Conservation (phyloP, 2,888 invertebrate genomes). For the Agonopterix alstromeriana region DNA sequence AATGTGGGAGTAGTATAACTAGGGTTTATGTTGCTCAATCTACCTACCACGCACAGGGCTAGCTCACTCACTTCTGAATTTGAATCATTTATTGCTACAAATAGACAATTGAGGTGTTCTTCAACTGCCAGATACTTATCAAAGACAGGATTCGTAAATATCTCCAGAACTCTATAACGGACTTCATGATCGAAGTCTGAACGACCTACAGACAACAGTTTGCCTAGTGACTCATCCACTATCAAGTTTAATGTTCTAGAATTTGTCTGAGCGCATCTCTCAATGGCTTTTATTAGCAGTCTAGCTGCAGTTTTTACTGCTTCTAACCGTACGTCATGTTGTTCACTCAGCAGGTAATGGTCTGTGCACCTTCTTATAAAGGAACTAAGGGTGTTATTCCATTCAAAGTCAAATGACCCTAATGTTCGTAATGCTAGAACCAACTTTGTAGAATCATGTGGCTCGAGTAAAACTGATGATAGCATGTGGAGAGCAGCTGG, state of each 20-base stretch:
- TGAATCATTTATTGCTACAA: constrained; percentile 97
- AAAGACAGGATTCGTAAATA: constrained; percentile 90
- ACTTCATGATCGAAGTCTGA: constrained; percentile 97
- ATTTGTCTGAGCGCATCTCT: constrained; percentile 78
- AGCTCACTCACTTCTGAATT: constrained; percentile 95
- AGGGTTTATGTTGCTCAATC: constrained; percentile 95
- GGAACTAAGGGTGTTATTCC: constrained; percentile 89
- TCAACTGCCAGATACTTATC: constrained; percentile 97
- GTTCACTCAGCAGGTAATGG: constrained; percentile 92
- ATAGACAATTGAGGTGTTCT: constrained; percentile 93
- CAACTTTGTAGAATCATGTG: constrained; percentile 87
- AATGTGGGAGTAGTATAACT: constrained; percentile 98
- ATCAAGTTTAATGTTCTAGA: constrained; percentile 91
- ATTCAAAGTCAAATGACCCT: constrained; percentile 94
- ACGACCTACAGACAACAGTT: constrained; percentile 93
- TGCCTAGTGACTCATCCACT: constrained; percentile 94
- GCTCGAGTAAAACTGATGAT: constrained; percentile 66
- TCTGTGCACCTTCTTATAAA: constrained; percentile 96
- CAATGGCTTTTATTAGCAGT: constrained; percentile 89
- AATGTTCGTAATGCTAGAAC: constrained; percentile 95
- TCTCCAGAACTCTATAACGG: constrained; percentile 92
- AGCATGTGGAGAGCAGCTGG: constrained; percentile 60
- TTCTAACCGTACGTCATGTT: constrained; percentile 91
- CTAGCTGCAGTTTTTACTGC: constrained; percentile 96
- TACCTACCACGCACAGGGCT: constrained; percentile 93